Conservation (phyloP, 23 tunicate species). For the Diplosoma virens region DNA sequence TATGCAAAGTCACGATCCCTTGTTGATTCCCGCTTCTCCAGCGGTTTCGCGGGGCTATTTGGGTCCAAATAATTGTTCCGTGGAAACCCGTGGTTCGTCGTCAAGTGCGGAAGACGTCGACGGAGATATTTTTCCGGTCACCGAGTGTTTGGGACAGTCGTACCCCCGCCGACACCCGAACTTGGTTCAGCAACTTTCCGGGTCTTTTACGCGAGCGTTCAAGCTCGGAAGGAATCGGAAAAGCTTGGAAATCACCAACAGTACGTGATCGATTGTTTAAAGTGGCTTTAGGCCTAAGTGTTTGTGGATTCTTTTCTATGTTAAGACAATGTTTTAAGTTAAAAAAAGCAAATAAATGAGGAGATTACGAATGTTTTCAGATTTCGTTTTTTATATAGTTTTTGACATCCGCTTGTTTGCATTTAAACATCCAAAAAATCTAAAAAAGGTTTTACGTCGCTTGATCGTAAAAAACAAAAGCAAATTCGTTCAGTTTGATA, state of each 20-base stretch:
- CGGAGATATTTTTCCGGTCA: slow-evolving; percentile 7
- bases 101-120: slow-evolving; percentile 46
- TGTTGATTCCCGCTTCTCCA: slow-evolving; percentile 50
- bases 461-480: too few relatives aligned
- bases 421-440: too few relatives aligned
- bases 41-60: slow-evolving; percentile 28
- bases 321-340: too few relatives aligned
- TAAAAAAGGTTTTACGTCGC: too few relatives aligned
- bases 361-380: too few relatives aligned
- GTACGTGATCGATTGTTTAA: too few relatives aligned
- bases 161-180: not conserved
- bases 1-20: slow-evolving; percentile 46
- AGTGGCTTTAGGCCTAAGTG: too few relatives aligned
- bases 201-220: slow-evolving; percentile 70
- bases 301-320: too few relatives aligned
- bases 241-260: slow-evolving; percentile 56
- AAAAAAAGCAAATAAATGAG: too few relatives aligned
- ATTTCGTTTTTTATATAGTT: too few relatives aligned
- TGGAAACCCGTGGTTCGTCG: slow-evolving; percentile 25
- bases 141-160: slow-evolving; percentile 38
- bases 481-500: too few relatives aligned
- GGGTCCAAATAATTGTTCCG: slow-evolving; percentile 9
- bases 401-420: too few relatives aligned
- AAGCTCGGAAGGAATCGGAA: slow-evolving; percentile 53
- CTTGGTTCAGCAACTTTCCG: slow-evolving; percentile 65